phyloP scores from a whole-genome alignment of 1,140 invertebrate species.

The Agrypnia vestita region DNA sequence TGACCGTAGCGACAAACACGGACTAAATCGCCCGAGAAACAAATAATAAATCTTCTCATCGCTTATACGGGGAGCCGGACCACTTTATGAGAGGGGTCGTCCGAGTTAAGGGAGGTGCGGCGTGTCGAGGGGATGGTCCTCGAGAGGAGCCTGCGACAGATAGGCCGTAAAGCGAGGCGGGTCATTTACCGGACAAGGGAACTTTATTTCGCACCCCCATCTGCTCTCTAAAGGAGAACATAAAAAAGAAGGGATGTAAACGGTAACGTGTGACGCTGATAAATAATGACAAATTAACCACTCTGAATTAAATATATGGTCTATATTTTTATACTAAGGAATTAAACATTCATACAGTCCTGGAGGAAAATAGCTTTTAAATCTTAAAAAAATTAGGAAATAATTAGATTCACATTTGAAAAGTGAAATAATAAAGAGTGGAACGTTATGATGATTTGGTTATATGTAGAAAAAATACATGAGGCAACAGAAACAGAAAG shows the following conservation, averaged over 20 bases:
- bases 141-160: slow-evolving; percentile 20
- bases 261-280: not conserved
- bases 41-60: slow-evolving; percentile 19
- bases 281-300: no score
- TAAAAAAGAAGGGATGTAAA: not conserved
- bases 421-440: no score
- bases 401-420: no score
- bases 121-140: slow-evolving; percentile 2
- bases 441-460: no score
- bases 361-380: no score
- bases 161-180: slow-evolving; percentile 24
- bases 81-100: slow-evolving; percentile 1
- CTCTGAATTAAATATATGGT: no score
- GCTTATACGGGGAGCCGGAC: not conserved
- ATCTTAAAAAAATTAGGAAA: no score
- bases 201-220: slow-evolving; percentile 28
- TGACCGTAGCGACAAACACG: slow-evolving; percentile 6
- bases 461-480: no score
- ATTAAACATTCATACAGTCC: no score
- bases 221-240: not conserved
- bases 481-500: no score
- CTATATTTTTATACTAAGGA: no score
- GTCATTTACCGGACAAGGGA: slow-evolving; percentile 31
- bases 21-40: slow-evolving; percentile 8
- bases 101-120: not conserved